Evolutionary conservation across 2,888 invertebrate genomes (phyloP), one percentile per base, ranked within the genome.

Genomic region (Tetrapedia diversipes): DNA sequence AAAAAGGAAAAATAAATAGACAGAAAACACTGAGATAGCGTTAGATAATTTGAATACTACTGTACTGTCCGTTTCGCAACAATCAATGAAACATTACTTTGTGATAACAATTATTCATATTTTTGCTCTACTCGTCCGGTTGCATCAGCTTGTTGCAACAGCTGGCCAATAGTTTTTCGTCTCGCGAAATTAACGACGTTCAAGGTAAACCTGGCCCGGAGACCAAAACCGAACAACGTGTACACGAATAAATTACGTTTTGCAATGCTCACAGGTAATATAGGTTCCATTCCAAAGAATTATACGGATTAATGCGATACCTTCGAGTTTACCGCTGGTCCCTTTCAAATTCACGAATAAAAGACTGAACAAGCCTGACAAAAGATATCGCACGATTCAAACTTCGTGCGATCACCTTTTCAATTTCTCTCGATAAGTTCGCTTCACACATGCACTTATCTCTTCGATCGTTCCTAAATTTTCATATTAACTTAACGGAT

Each of bases 131-230:
- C 29, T 39, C 56, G 57, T 19, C 16, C 24, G 32, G 57, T 71
- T 71, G 71, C 71, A 66, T 66, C 71, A 71, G 49, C n/a, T 41
- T 54, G 69, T 61, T 43, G 69, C 69, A 63, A 54, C 41, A 51
- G n/a, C 49, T 45, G 34, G 54, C 27, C 49, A 49, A 63, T 47
- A 37, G 53, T 37, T n/a, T 64, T 56, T 54, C 37, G 53, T 64
- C 54, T 27, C 45, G 45, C 39, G 63, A 64, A 47, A 56, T 69
- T 61, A 63, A 45, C 64, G 39, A 64, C 32, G 22, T 32, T 63
- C 69, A 64, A 69, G 63, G 69, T 56, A 54, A 64, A 60, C 60
- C 24, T 41, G 67, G 43, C 43, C 11, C 43, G 2, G 29, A 1
- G 45, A 39, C 27, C n/a, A 11, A 41, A 39, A 56, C 27, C 39